phyloP scores from a whole-genome alignment of 2,888 invertebrate species.

The Sinhomidia bicolor region DNA sequence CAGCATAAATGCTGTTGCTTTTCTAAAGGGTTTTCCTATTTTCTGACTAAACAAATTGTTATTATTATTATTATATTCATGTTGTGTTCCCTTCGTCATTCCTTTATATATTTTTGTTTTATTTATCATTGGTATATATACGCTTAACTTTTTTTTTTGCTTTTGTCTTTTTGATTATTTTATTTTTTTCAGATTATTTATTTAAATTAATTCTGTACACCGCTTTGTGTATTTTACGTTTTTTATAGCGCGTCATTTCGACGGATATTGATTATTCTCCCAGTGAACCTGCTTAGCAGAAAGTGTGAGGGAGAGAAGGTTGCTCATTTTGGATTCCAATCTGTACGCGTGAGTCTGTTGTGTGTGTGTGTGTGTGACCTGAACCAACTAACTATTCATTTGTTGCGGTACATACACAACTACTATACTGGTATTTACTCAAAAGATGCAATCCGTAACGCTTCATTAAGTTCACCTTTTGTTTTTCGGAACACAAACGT shows the following conservation, averaged over 20 bases:
- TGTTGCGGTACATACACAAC: conserved; percentile 60
- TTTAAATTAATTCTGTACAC: conserved; percentile 39
- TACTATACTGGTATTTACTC: too few species aligned
- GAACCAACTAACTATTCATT: conserved; percentile 61
- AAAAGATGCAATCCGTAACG: conserved; percentile 16
- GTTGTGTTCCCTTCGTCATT: neutral
- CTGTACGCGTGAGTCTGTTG: neutral
- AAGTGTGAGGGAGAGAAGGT: neutral
- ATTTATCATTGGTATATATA: neutral
- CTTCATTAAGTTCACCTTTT: conserved; percentile 45
- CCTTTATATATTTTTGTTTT: neutral
- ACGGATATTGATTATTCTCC: conserved; percentile 55
- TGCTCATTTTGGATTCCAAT: conserved; percentile 55
- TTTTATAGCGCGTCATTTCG: conserved; percentile 63
- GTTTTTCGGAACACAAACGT: neutral
- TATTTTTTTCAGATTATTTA: neutral
- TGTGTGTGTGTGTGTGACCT: conserved; percentile 57
- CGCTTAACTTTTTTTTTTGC: neutral
- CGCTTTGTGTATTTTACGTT: conserved; percentile 50
- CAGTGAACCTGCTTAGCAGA: too few species aligned
- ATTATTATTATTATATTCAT: too few species aligned
- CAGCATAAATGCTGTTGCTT: too few species aligned
- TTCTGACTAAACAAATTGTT: too few species aligned
- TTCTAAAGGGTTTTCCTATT: neutral
- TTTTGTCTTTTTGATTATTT: neutral